These are phyloP conservation scores for Ridgeia piscesae DNA, from an alignment of 1,140 invertebrate species.

Conservation along the genomic window DNA sequence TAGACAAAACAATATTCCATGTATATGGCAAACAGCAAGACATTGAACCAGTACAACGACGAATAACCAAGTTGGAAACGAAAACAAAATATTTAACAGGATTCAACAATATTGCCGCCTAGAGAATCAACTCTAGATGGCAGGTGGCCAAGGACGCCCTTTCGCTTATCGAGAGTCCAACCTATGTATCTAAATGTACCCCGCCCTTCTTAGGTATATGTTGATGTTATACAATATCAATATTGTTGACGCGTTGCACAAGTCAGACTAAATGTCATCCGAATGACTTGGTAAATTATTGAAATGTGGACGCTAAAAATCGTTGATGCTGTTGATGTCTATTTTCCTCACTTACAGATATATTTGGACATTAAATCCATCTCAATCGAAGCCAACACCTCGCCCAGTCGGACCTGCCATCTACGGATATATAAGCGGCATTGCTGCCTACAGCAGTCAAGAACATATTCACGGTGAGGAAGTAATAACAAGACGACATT, in stretches of 20 bases:
- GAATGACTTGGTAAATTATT: background rate
- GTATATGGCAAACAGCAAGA: no score
- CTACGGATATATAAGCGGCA: background rate
- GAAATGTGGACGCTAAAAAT: background rate
- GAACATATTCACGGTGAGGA: background rate
- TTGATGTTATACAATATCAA: background rate
- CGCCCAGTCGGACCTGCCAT: background rate
- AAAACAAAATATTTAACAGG: no score
- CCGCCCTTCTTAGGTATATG: no score
- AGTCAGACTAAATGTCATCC: background rate
- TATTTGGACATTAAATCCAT: background rate
- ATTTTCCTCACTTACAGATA: background rate
- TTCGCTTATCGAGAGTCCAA: no score
- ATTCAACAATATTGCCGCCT: no score
- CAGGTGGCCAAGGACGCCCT: no score
- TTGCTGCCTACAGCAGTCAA: background rate
- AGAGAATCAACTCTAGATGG: no score
- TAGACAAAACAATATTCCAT: no score
- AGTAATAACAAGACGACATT: background rate
- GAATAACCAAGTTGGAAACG: no score
- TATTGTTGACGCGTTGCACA: no score
- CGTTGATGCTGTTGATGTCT: background rate
- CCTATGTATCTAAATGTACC: no score
- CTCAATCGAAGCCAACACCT: background rate
- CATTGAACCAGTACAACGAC: no score